Evolutionary conservation across 2,888 invertebrate genomes (phyloP), one percentile per base, ranked within the genome.

Genomic region (Aphelenchoides bicaudatus): DNA sequence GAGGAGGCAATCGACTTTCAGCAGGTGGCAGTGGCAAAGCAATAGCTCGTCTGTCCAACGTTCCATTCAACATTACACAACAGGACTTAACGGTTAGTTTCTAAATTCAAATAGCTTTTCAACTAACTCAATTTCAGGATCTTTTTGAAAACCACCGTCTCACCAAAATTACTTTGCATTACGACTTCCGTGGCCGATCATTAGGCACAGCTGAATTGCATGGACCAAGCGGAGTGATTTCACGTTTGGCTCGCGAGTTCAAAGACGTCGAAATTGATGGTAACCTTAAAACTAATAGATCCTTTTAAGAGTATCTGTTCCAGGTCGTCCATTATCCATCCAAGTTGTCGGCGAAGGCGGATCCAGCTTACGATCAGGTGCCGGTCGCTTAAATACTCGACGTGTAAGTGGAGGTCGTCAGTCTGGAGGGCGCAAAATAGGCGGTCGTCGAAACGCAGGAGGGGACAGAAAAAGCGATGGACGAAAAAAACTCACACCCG

Each of bases 401-500:
- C n/a, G 47, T 16, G 50, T 37, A 16, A n/a, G 16, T 21, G 3
- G 3, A 5, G 48, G 47, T 39, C 16, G 23, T 4, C 10, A 21
- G 16, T 31, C 25, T n/a, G 30, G 54, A 1, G 31, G 54, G 5
- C 39, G 57, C 39, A 39, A 34, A 5, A 21, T 21, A 13, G 31
- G 50, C 21, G 37, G 56, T 2, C n/a, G 16, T 23, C 25, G 39
- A 21, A 16, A 28, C 2, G 56, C 27, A n/a, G 49, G 49, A 5
- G 31, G 37, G 2, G 49, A 50, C 19, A 25, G 28, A 23, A 16
- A 52, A 29, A 31, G 37, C n/a, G 25, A n/a, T 29, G 21, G 56
- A 51, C 60, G 56, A 46, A 37, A 49, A 10, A 53, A 62, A 19
- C 13, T 59, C 49, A 61, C 52, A 10, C 43, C 59, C 31, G 62